phyloP scores from a whole-genome alignment of 2,797 vertebrate species.

The Pseudocheirus occidentalis region DNA sequence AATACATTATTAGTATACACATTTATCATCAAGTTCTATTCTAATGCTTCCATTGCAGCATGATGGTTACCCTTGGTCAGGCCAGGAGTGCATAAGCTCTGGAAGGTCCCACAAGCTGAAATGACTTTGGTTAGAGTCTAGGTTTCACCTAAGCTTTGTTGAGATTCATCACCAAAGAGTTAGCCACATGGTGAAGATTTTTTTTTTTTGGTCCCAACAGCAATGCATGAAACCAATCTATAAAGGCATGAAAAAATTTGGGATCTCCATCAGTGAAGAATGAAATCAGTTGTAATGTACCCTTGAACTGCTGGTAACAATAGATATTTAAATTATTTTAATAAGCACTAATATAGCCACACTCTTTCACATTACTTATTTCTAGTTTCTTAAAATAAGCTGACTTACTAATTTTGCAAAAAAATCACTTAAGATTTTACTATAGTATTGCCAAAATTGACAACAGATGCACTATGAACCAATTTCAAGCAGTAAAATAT shows the following conservation, averaged over 20 bases:
- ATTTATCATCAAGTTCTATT: neutral
- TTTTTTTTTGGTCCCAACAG: neutral
- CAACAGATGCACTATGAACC: slow-evolving; percentile 73
- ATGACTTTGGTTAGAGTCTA: neutral
- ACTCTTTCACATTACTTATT: neutral
- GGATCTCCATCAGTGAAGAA: neutral
- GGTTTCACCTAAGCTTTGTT: neutral
- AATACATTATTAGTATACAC: neutral
- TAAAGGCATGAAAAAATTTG: neutral
- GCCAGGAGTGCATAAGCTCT: neutral
- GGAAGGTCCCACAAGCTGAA: neutral
- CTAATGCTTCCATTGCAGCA: neutral
- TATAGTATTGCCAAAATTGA: slow-evolving; percentile 65
- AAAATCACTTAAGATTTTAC: slow-evolving; percentile 53
- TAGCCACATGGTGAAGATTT: neutral
- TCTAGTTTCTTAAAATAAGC: slow-evolving; percentile 6
- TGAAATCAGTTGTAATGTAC: neutral
- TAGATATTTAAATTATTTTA: neutral
- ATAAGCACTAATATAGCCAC: neutral
- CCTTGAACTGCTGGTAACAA: neutral
- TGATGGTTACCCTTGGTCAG: neutral
- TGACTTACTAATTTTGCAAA: slow-evolving; percentile 65
- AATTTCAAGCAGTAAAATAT: slow-evolving; percentile 65
- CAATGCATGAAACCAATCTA: neutral
- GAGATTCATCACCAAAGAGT: neutral